Evolutionary conservation across 2,797 vertebrate genomes (phyloP).

Genomic region (Bucorvus abyssinicus): DNA sequence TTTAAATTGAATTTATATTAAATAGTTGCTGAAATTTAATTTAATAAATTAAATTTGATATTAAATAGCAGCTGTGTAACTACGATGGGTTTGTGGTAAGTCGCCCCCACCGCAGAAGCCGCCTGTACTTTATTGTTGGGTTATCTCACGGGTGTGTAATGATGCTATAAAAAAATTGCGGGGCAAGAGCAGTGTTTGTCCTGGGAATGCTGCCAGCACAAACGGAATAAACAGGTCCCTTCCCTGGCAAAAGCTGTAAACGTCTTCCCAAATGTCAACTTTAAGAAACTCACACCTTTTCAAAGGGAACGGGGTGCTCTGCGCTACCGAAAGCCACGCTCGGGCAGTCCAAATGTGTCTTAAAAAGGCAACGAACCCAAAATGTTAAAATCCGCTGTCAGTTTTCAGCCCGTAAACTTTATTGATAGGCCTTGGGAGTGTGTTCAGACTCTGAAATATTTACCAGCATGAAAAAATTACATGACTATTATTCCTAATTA

Average conservation of each 20-base stretch:
- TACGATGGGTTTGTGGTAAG: rapidly evolving
- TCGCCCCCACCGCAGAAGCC: background rate
- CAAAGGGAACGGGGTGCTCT: background rate
- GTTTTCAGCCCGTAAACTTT: background rate
- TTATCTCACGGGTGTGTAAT: rapidly evolving
- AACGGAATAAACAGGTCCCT: background rate
- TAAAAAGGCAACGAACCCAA: background rate
- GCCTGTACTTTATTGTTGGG: too few species aligned
- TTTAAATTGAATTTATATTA: background rate
- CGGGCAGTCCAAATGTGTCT: background rate
- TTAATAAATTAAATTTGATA: too few species aligned
- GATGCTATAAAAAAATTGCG: background rate
- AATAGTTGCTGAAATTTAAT: background rate
- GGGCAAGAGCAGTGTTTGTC: background rate
- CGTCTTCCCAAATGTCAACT: background rate
- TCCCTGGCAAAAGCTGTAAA: too few species aligned
- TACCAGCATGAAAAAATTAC: background rate
- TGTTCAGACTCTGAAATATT: background rate
- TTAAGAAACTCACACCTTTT: background rate
- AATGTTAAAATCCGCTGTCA: background rate
- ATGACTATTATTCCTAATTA: rapidly evolving
- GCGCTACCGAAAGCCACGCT: background rate
- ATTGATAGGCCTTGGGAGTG: background rate
- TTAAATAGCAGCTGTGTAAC: background rate
- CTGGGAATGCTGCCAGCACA: background rate